These are phyloP conservation scores for Todus mexicanus DNA, from an alignment of 2,797 vertebrate species.

Conservation along the genomic window DNA sequence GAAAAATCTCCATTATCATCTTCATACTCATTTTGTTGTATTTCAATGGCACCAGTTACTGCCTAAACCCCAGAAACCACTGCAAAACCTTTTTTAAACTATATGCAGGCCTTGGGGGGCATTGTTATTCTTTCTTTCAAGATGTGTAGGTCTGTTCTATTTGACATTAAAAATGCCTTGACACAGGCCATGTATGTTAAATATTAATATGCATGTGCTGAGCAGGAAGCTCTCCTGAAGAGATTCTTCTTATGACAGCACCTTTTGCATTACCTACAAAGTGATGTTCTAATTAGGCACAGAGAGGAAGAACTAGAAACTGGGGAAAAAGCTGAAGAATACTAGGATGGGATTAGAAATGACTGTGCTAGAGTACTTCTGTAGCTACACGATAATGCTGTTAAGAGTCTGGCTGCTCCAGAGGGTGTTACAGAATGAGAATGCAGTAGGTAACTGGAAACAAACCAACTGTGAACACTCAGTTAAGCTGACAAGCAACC, in stretches of 20 bases:
- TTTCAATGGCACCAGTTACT: background rate
- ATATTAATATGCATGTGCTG: background rate
- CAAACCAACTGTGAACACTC: background rate
- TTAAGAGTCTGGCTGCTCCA: background rate
- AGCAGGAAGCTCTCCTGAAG: background rate
- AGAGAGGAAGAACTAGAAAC: background rate
- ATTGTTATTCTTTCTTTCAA: background rate
- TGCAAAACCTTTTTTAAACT: background rate
- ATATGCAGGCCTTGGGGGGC: background rate
- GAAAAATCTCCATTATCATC: background rate
- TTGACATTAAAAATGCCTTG: background rate
- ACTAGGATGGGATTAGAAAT: background rate
- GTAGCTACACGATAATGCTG: background rate
- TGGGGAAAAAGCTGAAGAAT: background rate
- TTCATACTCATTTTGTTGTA: too few species aligned
- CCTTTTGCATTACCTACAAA: background rate
- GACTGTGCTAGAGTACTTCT: background rate
- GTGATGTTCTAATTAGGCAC: background rate
- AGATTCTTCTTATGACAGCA: background rate
- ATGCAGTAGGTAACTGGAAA: background rate
- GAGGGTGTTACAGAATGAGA: background rate
- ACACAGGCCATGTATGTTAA: rapidly evolving
- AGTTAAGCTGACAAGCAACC: background rate
- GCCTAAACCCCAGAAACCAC: background rate
- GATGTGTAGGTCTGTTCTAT: background rate